A percentile compares a stretch with the other conserved stretches of the same genome.
These are phyloP conservation scores for Morinoia aosen DNA, from an alignment of 2,888 invertebrate species.

Conservation along the genomic window DNA sequence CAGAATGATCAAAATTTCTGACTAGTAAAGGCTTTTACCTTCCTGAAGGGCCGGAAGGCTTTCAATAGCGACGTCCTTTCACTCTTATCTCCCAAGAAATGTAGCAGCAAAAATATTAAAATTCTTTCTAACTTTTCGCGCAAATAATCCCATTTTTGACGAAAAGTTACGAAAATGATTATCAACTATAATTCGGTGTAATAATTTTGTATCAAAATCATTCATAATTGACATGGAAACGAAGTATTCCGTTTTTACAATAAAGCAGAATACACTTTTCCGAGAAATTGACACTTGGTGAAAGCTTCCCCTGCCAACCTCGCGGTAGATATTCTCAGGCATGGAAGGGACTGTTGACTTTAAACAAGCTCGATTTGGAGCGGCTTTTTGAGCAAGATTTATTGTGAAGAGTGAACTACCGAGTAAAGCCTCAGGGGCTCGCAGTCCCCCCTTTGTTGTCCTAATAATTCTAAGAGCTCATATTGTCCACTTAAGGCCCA, in stretches of 20 bases:
- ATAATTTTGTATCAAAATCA: no score
- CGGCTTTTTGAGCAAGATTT: conserved; percentile 14
- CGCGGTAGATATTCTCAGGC: neutral
- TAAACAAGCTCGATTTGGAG: conserved; percentile 25
- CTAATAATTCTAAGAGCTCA: conserved; percentile 51
- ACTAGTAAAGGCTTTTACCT: conserved; percentile 20
- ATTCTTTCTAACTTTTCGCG: neutral
- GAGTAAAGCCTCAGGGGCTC: conserved; percentile 24
- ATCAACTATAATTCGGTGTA: no score
- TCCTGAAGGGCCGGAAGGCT: neutral
- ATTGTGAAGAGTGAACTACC: neutral
- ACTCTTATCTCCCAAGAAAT: conserved; percentile 1
- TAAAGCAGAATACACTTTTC: neutral
- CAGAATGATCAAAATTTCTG: neutral
- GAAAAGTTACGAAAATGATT: no score
- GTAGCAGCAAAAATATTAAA: neutral
- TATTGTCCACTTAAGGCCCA: conserved; percentile 42
- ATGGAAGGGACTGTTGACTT: conserved; percentile 30
- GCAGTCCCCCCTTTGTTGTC: conserved; percentile 35
- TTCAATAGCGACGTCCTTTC: neutral
- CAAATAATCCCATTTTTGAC: neutral
- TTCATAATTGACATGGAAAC: neutral
- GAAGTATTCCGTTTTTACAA: neutral
- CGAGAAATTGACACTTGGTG: neutral
- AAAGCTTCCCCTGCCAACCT: neutral